Evolutionary conservation across 2,113 vertebrate genomes (phyloP), one percentile per base, ranked within the genome.

Genomic region (Plestiodon gilberti): DNA sequence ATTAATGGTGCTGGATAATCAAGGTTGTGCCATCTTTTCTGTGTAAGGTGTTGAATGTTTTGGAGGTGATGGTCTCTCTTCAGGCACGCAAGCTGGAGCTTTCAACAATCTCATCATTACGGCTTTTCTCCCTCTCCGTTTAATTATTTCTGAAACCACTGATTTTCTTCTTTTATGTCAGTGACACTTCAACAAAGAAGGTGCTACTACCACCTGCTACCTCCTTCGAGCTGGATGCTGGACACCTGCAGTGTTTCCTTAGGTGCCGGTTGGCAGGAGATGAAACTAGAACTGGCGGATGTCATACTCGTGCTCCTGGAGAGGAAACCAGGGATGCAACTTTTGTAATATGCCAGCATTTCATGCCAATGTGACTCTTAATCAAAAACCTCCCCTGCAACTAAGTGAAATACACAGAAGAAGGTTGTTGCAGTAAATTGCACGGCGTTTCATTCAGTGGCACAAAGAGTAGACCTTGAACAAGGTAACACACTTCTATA

Each of bases 71-170:
- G 38, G 20, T 33, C 28, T 83, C 48, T 83, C 65, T 78, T 13
- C 55, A 35, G 9, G n/a, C 55, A 62, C 30, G 22, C n/a, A 69
- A 70, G 61, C 52, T 25, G 70, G 25, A 76, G 81, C 35, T 83
- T 88, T 83, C 74, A 83, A 70, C 81, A 83, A 64, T 22, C 22
- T 71, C 23, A 83, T 78, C 57, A 48, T 83, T 78, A 88, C 70
- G 40, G 30, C 15, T 35, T 48, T 22, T 48, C 62, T 52, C 40
- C 55, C 55, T 87, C 64, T n/a, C 43, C 48, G 43, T n/a, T 78
- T 78, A 78, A 67, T 77, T 85, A 85, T 85, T 70, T 78, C 83
- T 85, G 64, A 78, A 78, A 78, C 30, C 17, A 33, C 22, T 23
- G 28, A 71, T 88, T 83, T 83, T 73, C 74, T 30, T 71, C 40